These are phyloP conservation scores for Drosophila seclusa DNA, from an alignment of 2,888 invertebrate genomes.

Conservation along the genomic window DNA sequence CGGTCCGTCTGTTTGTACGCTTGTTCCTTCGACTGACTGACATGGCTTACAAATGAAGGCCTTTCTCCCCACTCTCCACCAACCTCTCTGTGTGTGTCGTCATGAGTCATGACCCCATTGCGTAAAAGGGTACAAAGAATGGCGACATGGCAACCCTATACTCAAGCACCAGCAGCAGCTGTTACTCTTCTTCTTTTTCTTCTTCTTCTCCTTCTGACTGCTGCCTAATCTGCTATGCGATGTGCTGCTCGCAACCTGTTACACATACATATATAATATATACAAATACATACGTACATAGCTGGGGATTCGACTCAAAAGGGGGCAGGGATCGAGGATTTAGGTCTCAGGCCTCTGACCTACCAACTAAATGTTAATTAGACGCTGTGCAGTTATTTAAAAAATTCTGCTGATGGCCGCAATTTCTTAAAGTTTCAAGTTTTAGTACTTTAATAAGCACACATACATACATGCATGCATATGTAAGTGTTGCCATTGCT, in stretches of 20 bases:
- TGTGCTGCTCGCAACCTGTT: slow-evolving; percentile 69
- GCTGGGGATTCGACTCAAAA: background rate
- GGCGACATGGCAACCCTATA: slow-evolving; percentile 35
- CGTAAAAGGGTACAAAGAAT: slow-evolving; percentile 59
- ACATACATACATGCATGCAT: background rate
- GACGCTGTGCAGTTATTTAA: slow-evolving; percentile 64
- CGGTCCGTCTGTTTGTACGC: slow-evolving; percentile 27
- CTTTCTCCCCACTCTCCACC: slow-evolving; percentile 7
- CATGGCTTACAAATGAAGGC: slow-evolving; percentile 73
- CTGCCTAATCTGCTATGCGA: slow-evolving; percentile 68
- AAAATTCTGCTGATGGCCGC: slow-evolving; percentile 40
- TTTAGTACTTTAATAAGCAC: background rate
- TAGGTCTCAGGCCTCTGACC: slow-evolving; percentile 23
- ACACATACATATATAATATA: slow-evolving; percentile 27
- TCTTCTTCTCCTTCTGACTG: slow-evolving; percentile 48
- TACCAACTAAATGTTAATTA: slow-evolving; percentile 53
- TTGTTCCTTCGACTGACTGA: slow-evolving; percentile 61
- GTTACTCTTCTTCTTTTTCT: slow-evolving; percentile 49
- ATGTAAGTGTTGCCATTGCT: background rate
- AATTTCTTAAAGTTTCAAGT: background rate
- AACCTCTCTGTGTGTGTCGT: background rate
- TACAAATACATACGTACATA: background rate
- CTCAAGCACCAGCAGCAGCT: slow-evolving; percentile 37
- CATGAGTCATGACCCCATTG: slow-evolving; percentile 6
- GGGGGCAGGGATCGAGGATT: slow-evolving; percentile 13